These are phyloP conservation scores for Melierax canorus DNA, from an alignment of 2,113 vertebrate genomes.

Conservation along the genomic window DNA sequence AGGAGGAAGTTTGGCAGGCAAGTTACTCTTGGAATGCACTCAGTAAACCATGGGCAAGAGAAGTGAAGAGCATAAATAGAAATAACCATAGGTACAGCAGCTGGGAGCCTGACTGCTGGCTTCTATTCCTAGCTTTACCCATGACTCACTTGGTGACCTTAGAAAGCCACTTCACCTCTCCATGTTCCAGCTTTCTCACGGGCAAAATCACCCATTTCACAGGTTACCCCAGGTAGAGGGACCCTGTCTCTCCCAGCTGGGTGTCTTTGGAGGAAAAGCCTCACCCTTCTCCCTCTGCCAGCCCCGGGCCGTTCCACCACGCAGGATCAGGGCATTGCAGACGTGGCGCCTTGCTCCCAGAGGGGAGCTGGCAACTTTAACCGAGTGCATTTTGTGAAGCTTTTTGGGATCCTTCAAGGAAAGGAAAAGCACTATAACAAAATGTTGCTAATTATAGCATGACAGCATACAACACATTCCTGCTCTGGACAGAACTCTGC, in stretches of 20 bases:
- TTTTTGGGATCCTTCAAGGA: background rate
- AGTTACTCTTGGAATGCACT: constrained; percentile 42
- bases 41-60: constrained; percentile 37
- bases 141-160: constrained; percentile 44
- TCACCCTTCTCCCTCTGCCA: background rate
- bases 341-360: fast-evolving
- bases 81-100: constrained; percentile 42
- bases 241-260: background rate
- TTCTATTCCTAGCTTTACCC: constrained; percentile 47
- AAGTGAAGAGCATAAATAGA: constrained; percentile 38
- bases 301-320: fast-evolving
- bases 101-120: constrained; percentile 45
- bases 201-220: background rate
- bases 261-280: background rate
- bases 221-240: background rate
- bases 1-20: constrained; percentile 19
- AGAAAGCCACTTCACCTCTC: constrained; percentile 23
- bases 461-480: background rate
- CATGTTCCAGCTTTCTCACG: background rate
- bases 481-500: background rate
- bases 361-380: background rate
- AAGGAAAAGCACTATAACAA: background rate
- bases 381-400: background rate
- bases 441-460: background rate
- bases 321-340: background rate